Conservation (phyloP, 1,140 invertebrate species). For the Atta texana region DNA sequence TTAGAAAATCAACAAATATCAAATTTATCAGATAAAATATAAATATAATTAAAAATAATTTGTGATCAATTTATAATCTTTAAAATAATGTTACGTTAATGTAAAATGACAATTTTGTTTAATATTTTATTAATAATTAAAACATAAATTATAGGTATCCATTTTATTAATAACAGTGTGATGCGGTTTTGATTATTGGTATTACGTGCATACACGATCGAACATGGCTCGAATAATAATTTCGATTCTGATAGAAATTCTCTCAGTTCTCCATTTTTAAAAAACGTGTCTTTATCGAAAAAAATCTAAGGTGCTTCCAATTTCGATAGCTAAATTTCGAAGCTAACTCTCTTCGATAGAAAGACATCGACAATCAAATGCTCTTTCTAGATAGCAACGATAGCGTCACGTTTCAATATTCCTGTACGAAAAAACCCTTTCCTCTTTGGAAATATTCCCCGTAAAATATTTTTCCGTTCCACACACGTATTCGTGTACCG, state of each 20-base stretch:
- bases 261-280: not conserved
- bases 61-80: slow-evolving; percentile 10
- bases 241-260: slow-evolving; percentile 20
- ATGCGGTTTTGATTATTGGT: not conserved
- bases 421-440: slow-evolving; percentile 31
- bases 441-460: slow-evolving; percentile 46
- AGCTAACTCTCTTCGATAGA: not conserved
- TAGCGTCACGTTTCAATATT: slow-evolving; percentile 41
- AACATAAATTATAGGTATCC: not conserved
- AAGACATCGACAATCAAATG: slow-evolving; percentile 26
- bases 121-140: slow-evolving; percentile 5
- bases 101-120: not conserved
- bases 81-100: not conserved
- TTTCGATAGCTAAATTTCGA: slow-evolving; percentile 40
- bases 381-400: slow-evolving; percentile 35
- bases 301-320: slow-evolving; percentile 15
- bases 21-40: not conserved
- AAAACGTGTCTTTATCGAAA: slow-evolving; percentile 24
- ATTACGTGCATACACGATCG: not conserved
- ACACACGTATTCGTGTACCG: slow-evolving; percentile 15
- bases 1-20: not conserved
- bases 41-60: not conserved
- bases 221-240: not conserved
- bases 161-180: not conserved
- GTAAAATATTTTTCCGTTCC: slow-evolving; percentile 57